Base-by-base conservation (phyloP, 1,140 invertebrate species). In the Bombus impatiens region DNA sequence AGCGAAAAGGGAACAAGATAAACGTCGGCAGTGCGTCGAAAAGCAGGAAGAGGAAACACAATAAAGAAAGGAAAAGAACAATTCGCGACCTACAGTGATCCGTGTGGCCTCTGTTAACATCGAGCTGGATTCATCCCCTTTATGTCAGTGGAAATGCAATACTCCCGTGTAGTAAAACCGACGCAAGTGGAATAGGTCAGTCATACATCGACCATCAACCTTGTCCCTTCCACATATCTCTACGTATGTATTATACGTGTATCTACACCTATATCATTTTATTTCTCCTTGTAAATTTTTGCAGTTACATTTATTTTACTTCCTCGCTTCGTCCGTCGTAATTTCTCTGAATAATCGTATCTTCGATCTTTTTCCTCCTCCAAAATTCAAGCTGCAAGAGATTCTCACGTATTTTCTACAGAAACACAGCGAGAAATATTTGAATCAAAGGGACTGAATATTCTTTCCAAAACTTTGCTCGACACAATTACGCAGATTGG, bases 401-500 rank as follows among this genome's bases (percentile, higher is more conserved):
- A 68, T 3, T 35, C 3, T 35, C 9, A 0, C 3, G 3, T 25
- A 6, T 10, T 22, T 9, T 6, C 25, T 12, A 4, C 1, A 35
- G 10, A 70, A 15, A 44, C 32, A 32, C 5, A 25, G 42, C 2
- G 3, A 42, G 22, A 18, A 42, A 65, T 37, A 47, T 80, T 22
- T 22, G 47, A 80, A 53, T 37, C 8, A 6, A 44, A 44, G 4
- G 8, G 13, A 15, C 25, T 5, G 71, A 62, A 67, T 9, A 65
- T 74, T 32, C 37, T 53, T 22, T n/a, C 15, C 35, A 68, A 22
- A 37, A 68, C 6, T 13, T 37, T 2, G 5, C 12, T 3, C 28
- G 28, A 22, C 35, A 59, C 70, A 67, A 78, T 78, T 78, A 78
- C 57, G 65, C 82, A 84, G 75, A 78, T 70, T 53, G 44, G 82